These are phyloP conservation scores for Helicolenus hilgendorfi DNA, from an alignment of 2,797 vertebrate species.

Conservation along the genomic window DNA sequence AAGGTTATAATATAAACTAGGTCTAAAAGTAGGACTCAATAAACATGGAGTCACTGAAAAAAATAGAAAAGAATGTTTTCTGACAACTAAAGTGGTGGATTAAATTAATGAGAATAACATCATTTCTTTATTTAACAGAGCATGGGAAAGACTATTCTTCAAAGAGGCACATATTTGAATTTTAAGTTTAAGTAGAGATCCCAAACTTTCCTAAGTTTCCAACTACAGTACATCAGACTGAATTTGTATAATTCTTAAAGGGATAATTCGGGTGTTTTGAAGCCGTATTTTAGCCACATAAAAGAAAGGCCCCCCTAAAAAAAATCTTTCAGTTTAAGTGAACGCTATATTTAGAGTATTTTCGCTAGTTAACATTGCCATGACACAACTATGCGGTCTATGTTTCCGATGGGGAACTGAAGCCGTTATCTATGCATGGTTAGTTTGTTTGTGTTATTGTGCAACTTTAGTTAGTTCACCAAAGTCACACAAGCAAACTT, in stretches of 20 bases:
- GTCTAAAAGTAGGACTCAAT: constrained; percentile 12
- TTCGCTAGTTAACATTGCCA: no score
- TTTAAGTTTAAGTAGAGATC: neutral
- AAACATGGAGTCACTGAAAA: neutral
- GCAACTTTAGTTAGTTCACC: no score
- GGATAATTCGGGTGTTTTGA: no score
- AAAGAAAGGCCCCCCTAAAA: no score
- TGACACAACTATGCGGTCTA: no score
- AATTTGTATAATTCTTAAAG: neutral
- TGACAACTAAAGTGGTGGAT: neutral
- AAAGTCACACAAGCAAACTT: no score
- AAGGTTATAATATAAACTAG: constrained; percentile 32
- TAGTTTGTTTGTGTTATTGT: no score
- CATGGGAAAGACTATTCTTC: neutral
- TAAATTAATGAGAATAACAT: neutral
- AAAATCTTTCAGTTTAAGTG: no score
- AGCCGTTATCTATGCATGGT: no score
- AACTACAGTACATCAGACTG: neutral
- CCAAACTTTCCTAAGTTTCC: neutral
- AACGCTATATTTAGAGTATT: no score
- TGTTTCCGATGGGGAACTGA: no score
- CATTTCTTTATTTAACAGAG: neutral
- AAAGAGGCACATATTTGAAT: neutral
- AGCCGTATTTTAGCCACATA: no score
- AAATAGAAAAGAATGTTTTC: neutral